Conservation (phyloP, 2,113 vertebrate species). For the Ctenomys sociabilis region DNA sequence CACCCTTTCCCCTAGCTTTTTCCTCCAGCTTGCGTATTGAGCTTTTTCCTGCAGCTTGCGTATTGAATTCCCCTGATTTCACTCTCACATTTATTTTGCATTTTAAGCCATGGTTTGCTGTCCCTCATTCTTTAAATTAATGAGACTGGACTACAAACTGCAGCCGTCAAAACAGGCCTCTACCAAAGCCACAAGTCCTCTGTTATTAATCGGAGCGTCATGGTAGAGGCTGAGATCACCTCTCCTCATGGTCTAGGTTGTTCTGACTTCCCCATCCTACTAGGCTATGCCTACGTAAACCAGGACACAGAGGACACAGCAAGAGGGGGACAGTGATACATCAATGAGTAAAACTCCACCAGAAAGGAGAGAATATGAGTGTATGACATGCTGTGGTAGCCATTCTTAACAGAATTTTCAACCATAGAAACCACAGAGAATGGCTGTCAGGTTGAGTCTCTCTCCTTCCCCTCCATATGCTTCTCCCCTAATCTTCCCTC, state of each 20-base stretch:
- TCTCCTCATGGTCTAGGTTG: neutral
- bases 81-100: too few relatives aligned
- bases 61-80: too few relatives aligned
- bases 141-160: too few relatives aligned
- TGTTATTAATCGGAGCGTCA: too few relatives aligned
- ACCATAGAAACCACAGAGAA: neutral
- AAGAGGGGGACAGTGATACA: neutral
- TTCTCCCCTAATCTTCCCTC: neutral
- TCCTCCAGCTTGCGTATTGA: too few relatives aligned
- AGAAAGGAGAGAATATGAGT: neutral
- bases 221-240: too few relatives aligned
- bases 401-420: neutral
- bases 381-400: neutral
- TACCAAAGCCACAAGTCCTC: neutral
- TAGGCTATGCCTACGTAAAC: neutral
- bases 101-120: too few relatives aligned
- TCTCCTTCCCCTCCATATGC: accelerated
- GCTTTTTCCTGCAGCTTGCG: too few relatives aligned
- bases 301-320: neutral
- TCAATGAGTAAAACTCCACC: neutral
- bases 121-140: too few relatives aligned
- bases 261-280: neutral
- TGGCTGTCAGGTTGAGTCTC: neutral
- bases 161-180: too few relatives aligned
- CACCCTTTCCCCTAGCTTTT: too few relatives aligned